Conservation (phyloP, 2,888 invertebrate species). For the Chaitophorus viminalis region DNA sequence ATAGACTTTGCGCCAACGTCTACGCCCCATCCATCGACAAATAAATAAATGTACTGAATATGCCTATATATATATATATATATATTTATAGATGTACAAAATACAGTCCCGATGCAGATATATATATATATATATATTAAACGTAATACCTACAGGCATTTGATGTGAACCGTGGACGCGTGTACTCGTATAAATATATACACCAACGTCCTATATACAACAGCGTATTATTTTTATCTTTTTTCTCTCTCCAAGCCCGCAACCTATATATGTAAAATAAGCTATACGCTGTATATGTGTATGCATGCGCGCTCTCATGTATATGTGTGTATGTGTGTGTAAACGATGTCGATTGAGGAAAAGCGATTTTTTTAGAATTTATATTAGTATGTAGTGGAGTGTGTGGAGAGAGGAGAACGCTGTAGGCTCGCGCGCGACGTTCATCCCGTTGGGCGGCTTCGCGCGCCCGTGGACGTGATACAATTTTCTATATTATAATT, state of each 20-base stretch:
- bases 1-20: background rate
- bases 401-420: background rate
- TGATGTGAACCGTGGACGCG: background rate
- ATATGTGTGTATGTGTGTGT: background rate
- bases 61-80: no score
- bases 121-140: no score
- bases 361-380: background rate
- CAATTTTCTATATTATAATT: slow-evolving; percentile 32
- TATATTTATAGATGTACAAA: background rate
- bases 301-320: background rate
- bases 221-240: background rate
- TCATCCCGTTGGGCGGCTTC: slow-evolving; percentile 2
- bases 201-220: no score
- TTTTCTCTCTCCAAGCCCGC: background rate
- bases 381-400: background rate
- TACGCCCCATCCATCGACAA: background rate
- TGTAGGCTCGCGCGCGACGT: background rate
- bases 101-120: background rate
- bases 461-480: slow-evolving; percentile 39
- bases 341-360: background rate
- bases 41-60: no score
- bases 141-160: background rate
- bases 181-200: background rate
- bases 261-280: background rate
- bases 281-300: no score